Evolutionary conservation across 2,888 invertebrate species (phyloP), one percentile per base, ranked within the genome.

Genomic region (Trachelus stipa): DNA sequence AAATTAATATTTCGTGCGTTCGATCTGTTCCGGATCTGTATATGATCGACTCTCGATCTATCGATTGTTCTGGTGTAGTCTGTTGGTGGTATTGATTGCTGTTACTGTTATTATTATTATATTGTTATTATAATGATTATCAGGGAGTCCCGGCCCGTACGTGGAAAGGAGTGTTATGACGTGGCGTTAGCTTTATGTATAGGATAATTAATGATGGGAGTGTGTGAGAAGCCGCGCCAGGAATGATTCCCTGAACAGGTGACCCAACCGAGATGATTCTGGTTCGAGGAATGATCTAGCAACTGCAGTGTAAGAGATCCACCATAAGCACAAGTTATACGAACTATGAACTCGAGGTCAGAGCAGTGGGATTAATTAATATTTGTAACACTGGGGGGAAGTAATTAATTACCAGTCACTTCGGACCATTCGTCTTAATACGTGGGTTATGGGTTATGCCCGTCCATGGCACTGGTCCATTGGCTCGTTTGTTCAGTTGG

Each of bases 321-420:
- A 69, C 30, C 69, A 12, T 12, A 1, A 69, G 30, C 69, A 2
- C 69, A 6, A 69, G 33, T 12, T 33, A 6, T 31, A 30, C 31
- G 69, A 69, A 12, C 69, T 69, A 69, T 15, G 69, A 69, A 11
- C 69, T 9, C 69, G 33, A 30, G 69, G 69, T 31, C 69, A 4
- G 33, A 73, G 73, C n/a, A 80, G 78, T 78, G 77, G 84, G 82
- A 88, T 89, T 88, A 86, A 89, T 89, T 88, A 89, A 88, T 87
- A 87, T 87, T 85, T 86, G 86, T 87, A 87, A 86, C 88, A 87
- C 78, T 56, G 84, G 85, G 83, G 85, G 81, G 84, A 85, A 83
- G 79, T 86, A 86, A 87, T 88, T 88, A 88, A 89, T 89, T 85
- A 84, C 83, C 78, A 76, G 68, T 77, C 81, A 77, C 81, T 83